These are phyloP conservation scores for Glaucidium brasilianum DNA, from an alignment of 2,113 vertebrate species.

Conservation along the genomic window DNA sequence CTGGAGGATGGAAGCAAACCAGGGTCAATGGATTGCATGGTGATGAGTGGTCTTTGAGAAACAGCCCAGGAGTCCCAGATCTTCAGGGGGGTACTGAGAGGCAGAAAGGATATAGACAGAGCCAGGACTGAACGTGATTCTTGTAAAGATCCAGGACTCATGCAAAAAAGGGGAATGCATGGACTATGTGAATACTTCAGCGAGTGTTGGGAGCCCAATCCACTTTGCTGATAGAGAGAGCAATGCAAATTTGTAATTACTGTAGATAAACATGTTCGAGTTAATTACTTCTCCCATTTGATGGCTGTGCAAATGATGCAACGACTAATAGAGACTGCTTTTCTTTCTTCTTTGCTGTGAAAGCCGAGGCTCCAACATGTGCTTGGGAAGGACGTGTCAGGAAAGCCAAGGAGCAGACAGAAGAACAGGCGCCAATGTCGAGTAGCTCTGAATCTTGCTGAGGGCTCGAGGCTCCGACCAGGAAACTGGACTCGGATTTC, in stretches of 20 bases:
- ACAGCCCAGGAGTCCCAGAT: neutral
- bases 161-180: neutral
- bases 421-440: fast-evolving
- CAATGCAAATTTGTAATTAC: constrained; percentile 2
- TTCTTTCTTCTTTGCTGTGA: neutral
- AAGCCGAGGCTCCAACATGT: neutral
- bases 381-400: neutral
- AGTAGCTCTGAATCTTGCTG: neutral
- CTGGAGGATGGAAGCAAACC: neutral
- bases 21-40: neutral
- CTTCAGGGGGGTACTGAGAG: neutral
- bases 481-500: neutral
- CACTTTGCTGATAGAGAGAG: neutral
- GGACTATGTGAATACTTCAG: neutral
- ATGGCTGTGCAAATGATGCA: neutral
- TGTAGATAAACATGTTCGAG: neutral
- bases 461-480: neutral
- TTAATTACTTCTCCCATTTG: constrained; percentile 8
- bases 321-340: neutral
- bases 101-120: neutral
- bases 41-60: neutral
- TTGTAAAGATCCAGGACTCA: neutral
- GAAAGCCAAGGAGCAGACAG: neutral
- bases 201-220: neutral
- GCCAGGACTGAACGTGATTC: neutral